Evolutionary conservation across 1,140 invertebrate genomes (phyloP), one percentile per base, ranked within the genome.

Genomic region (Drosophila subobscura): DNA sequence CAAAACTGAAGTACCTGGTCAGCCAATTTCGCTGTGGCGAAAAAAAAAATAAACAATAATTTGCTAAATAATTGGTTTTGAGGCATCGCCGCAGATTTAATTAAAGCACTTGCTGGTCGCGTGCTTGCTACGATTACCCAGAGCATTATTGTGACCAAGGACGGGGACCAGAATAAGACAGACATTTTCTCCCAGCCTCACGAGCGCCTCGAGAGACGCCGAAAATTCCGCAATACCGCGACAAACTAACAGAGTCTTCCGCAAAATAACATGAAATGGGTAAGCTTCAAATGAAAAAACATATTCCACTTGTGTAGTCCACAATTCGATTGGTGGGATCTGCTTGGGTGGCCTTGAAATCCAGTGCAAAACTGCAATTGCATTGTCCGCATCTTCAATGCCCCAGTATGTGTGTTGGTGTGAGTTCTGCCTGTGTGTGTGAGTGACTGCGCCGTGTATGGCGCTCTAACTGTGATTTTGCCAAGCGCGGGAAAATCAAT

Each of bases 241-340:
- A 37, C 23, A 56, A 66, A 29, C 42, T 6, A 68, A 68, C 33
- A 40, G 20, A n/a, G 41, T 55, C n/a, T 14, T 16, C 16, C 65
- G 29, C 12, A 64, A 33, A 27, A 63, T 70, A 81, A 53, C 65
- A 84, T 85, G 80, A 85, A 85, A 85, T 85, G 80, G 80, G 80
- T 85, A 85, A 85, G 80, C 71, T 58, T 57, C 14, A 29, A 22
- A 20, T 45, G 23, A 58, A n/a, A 52, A 53, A 4, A 4, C 3
- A 12, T 12, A 10, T 12, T 37, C 12, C 33, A 37, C 10, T 37
- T 37, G 33, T 12, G 33, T 37, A 37, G 33, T 37, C 33, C 4
- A 12, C 10, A 37, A 37, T 14, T 33, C 6, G 42, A 46, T 59
- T 40, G 5, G 25, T 53, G 23, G 71, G 52, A 53, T 54, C 3